phyloP scores from a whole-genome alignment of 2,113 vertebrate genomes.

The Macquaria australasica region DNA sequence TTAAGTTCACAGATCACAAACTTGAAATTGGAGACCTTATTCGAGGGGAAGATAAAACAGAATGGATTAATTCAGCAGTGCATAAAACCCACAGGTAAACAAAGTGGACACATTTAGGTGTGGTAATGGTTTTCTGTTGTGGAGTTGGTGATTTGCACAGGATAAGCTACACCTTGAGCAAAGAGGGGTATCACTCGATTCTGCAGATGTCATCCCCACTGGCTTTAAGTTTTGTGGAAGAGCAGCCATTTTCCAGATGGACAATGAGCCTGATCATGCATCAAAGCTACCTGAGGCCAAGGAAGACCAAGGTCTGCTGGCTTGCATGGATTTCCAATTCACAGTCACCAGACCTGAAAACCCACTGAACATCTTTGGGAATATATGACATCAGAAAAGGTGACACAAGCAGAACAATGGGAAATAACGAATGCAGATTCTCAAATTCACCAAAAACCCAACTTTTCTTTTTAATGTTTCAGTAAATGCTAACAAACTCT shows the following conservation, averaged over 20 bases:
- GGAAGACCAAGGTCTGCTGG: conserved; percentile 50
- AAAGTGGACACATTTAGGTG: conserved; percentile 8
- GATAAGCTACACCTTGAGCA: conserved; percentile 40
- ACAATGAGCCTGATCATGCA: conserved; percentile 55
- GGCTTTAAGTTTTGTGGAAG: conserved; percentile 44
- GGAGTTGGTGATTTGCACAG: conserved; percentile 10
- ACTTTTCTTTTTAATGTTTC: background rate
- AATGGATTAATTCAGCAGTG: conserved; percentile 31
- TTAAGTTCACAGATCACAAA: conserved; percentile 2
- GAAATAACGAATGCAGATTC: background rate
- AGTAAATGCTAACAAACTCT: conserved; percentile 3
- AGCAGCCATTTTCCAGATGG: conserved; percentile 63
- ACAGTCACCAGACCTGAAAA: conserved; percentile 41
- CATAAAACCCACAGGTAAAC: conserved; percentile 29
- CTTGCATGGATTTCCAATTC: conserved; percentile 54
- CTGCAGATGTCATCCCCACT: conserved; percentile 38
- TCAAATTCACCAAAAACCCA: background rate
- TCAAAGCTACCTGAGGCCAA: conserved; percentile 52
- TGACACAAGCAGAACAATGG: background rate
- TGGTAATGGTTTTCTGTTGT: conserved; percentile 4
- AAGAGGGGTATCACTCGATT: conserved; percentile 33
- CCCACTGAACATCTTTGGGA: conserved; percentile 15
- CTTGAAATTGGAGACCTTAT: conserved; percentile 19
- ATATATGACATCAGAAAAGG: conserved; percentile 32
- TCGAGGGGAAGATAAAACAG: conserved; percentile 4